Percentiles rank a stretch among this genome's conserved stretches.
phyloP scores from a whole-genome alignment of 2,113 vertebrate genomes.

The Scortum barcoo region DNA sequence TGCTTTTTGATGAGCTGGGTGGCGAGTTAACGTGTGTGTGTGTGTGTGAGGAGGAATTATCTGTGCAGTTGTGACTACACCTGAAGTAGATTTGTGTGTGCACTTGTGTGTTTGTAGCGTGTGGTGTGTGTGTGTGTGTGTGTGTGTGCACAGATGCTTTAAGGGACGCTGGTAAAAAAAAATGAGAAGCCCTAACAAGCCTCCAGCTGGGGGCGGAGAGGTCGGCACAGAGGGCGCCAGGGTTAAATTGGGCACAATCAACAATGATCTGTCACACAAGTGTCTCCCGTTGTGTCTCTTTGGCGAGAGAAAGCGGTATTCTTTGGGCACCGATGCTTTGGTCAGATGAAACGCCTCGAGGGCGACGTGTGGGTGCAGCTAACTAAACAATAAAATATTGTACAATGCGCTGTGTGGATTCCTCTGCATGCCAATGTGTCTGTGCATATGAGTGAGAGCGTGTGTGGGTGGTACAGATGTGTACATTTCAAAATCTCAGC shows the following conservation, averaged over 20 bases:
- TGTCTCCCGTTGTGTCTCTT: not conserved
- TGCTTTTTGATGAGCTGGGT: constrained; percentile 36
- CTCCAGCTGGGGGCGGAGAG: not conserved
- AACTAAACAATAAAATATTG: not conserved
- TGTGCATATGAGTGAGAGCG: not conserved
- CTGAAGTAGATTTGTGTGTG: not conserved
- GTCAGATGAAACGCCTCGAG: not conserved
- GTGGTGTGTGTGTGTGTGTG: not conserved
- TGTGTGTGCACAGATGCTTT: not conserved
- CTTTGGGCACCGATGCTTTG: not conserved
- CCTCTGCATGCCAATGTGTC: not conserved
- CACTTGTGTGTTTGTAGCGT: not conserved
- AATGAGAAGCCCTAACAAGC: constrained; percentile 17
- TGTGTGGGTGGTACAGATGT: constrained; percentile 6
- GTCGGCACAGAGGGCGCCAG: not conserved
- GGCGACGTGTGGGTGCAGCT: not conserved
- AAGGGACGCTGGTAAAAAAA: not conserved
- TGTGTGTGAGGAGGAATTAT: not conserved
- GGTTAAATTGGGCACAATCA: constrained; percentile 11
- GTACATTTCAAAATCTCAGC: constrained; percentile 2
- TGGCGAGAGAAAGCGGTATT: not conserved
- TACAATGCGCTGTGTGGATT: not conserved
- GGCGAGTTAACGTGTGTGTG: not conserved
- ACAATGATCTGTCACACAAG: constrained; percentile 6
- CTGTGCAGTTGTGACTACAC: not conserved